phyloP scores from a whole-genome alignment of 2,113 vertebrate genomes.

The Laticauda laticaudata region DNA sequence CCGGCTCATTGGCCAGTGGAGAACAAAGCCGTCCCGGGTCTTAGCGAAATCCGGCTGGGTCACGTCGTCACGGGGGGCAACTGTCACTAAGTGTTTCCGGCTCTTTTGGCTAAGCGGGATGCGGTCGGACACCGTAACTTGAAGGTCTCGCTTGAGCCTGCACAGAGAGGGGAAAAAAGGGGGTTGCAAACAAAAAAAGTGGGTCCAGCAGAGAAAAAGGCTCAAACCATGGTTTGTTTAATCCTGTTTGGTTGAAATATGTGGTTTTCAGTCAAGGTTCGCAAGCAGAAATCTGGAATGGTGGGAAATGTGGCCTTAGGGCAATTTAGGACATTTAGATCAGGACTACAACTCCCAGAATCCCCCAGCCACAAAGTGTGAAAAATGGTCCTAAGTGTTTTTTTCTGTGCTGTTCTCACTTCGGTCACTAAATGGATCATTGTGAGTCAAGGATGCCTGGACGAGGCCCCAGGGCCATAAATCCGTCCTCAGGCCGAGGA shows the following conservation, averaged over 20 bases:
- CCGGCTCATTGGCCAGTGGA: slow-evolving; percentile 69
- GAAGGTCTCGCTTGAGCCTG: slow-evolving; percentile 72
- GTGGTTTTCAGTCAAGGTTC: background rate
- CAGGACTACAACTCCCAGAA: background rate
- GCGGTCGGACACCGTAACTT: slow-evolving; percentile 75
- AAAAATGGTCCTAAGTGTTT: background rate
- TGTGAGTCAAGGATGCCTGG: background rate
- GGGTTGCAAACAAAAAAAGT: fast-evolving
- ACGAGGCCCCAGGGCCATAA: fast-evolving
- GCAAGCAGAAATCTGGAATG: background rate
- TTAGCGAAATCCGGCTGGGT: slow-evolving; percentile 78
- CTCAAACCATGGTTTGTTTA: background rate
- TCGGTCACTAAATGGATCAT: background rate
- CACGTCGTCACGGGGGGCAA: slow-evolving; percentile 68
- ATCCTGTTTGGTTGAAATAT: background rate
- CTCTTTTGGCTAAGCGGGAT: slow-evolving; percentile 78
- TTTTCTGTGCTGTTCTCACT: background rate
- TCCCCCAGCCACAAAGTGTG: background rate
- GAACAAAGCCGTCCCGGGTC: slow-evolving; percentile 72
- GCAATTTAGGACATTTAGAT: background rate
- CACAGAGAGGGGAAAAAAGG: background rate
- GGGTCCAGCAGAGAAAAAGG: background rate
- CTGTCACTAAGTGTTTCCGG: slow-evolving; percentile 68
- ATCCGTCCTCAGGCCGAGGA: too few relatives aligned
- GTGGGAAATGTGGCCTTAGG: background rate